Conservation (phyloP, 2,797 vertebrate genomes). For the Myotis planiceps region DNA sequence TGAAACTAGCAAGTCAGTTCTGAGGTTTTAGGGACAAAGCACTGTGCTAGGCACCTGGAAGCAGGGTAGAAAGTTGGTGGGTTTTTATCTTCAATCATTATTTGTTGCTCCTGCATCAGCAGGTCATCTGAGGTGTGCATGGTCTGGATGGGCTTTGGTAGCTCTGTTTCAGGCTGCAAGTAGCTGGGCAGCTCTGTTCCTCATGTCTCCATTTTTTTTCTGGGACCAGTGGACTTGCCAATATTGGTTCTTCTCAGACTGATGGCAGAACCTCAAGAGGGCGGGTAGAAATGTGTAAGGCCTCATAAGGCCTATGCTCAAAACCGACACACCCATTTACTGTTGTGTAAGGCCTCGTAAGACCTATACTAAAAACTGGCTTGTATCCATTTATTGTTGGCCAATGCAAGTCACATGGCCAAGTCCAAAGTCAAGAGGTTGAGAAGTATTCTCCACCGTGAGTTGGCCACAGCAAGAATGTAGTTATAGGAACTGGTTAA, state of each 20-base stretch:
- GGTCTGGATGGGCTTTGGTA: neutral
- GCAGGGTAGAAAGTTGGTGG: neutral
- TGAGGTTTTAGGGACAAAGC: neutral
- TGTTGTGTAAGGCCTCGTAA: neutral
- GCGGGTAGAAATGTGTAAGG: neutral
- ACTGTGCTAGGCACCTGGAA: neutral
- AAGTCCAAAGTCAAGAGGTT: neutral
- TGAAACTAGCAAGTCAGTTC: constrained; percentile 3
- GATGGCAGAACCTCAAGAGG: neutral
- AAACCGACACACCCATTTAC: neutral
- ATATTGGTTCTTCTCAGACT: neutral
- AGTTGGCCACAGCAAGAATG: neutral
- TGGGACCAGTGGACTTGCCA: neutral
- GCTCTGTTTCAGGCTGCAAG: neutral
- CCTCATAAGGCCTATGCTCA: neutral
- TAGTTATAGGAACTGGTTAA: neutral
- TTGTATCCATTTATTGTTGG: neutral
- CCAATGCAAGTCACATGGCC: neutral
- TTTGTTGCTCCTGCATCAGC: neutral
- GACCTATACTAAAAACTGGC: neutral
- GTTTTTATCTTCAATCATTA: neutral
- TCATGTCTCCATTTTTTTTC: neutral
- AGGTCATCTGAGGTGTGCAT: neutral
- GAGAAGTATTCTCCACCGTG: neutral
- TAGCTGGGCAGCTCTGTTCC: neutral